Percentiles rank a stretch among this genome's conserved stretches.
phyloP scores from a whole-genome alignment of 1,140 invertebrate genomes.

The Zaprionus tsacasi region DNA sequence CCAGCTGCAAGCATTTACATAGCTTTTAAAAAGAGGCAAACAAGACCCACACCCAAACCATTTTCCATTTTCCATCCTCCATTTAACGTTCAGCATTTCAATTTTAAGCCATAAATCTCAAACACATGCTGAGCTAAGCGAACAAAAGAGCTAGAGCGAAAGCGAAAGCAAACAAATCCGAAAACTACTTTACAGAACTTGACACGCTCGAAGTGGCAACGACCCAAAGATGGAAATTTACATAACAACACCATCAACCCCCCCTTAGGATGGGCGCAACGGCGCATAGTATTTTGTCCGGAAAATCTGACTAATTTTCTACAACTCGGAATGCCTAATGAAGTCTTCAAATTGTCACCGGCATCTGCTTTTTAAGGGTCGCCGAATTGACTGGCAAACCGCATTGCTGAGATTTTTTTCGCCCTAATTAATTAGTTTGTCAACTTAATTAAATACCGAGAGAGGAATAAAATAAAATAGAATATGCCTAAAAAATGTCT shows the following conservation, averaged over 20 bases:
- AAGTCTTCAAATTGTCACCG: slow-evolving; percentile 44
- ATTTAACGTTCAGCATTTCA: slow-evolving; percentile 33
- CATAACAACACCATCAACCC: slow-evolving; percentile 36
- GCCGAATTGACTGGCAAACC: background rate
- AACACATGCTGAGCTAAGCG: slow-evolving; percentile 52
- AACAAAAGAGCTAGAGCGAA: slow-evolving; percentile 6
- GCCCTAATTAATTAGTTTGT: background rate
- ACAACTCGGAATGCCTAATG: slow-evolving; percentile 52
- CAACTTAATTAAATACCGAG: slow-evolving; percentile 29
- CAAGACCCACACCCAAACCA: slow-evolving; percentile 23
- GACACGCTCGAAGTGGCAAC: slow-evolving; percentile 30
- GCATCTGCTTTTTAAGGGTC: slow-evolving; percentile 22
- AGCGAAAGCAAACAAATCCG: slow-evolving; percentile 39
- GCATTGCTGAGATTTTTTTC: background rate
- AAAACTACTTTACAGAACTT: slow-evolving; percentile 57
- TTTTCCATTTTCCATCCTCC: slow-evolving; percentile 30
- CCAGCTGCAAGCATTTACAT: slow-evolving; percentile 47
- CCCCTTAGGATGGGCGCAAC: background rate
- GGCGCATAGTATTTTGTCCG: slow-evolving; percentile 12
- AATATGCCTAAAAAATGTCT: background rate
- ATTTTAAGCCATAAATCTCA: slow-evolving; percentile 66
- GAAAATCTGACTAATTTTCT: slow-evolving; percentile 53
- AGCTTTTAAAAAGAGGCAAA: slow-evolving; percentile 48
- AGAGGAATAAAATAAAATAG: background rate
- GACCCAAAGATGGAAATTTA: slow-evolving; percentile 37